Conservation (phyloP, 2,797 vertebrate species). For the Melanotaenia boesemani region DNA sequence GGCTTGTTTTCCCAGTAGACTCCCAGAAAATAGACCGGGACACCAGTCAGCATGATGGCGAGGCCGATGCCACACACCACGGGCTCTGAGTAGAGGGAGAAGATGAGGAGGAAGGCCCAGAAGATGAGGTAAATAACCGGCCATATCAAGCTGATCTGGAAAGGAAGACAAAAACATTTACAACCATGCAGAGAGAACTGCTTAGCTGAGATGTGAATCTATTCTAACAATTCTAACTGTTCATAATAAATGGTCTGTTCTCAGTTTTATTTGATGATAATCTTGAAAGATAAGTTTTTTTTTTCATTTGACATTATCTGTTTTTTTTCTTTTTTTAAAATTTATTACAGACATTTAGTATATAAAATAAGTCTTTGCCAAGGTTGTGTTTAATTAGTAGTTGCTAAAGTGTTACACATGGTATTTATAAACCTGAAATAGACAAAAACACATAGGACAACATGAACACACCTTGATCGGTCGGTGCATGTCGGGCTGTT, state of each 20-base stretch:
- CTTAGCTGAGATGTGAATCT: not conserved
- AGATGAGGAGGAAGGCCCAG: constrained; percentile 95
- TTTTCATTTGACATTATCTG: too few relatives aligned
- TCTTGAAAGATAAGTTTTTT: too few relatives aligned
- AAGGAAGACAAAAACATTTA: not conserved
- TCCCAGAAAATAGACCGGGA: constrained; percentile 93
- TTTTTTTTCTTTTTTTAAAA: too few relatives aligned
- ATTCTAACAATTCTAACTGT: not conserved
- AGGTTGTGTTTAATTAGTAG: not conserved
- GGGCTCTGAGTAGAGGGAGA: constrained; percentile 93
- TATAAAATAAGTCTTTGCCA: too few relatives aligned
- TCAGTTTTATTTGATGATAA: not conserved
- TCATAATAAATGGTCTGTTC: not conserved
- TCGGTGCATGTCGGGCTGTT: constrained; percentile 86
- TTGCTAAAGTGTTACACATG: not conserved
- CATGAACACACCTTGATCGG: constrained; percentile 88
- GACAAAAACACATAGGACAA: not conserved
- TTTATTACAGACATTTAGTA: too few relatives aligned
- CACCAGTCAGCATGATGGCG: constrained; percentile 94
- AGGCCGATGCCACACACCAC: constrained; percentile 93
- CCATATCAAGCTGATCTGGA: constrained; percentile 90
- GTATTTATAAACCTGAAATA: not conserved
- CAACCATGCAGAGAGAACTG: not conserved
- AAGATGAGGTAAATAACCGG: constrained; percentile 93
- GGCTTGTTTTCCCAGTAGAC: constrained; percentile 94